phyloP scores from a whole-genome alignment of 2,888 invertebrate species.

The Cephalotes varians region DNA sequence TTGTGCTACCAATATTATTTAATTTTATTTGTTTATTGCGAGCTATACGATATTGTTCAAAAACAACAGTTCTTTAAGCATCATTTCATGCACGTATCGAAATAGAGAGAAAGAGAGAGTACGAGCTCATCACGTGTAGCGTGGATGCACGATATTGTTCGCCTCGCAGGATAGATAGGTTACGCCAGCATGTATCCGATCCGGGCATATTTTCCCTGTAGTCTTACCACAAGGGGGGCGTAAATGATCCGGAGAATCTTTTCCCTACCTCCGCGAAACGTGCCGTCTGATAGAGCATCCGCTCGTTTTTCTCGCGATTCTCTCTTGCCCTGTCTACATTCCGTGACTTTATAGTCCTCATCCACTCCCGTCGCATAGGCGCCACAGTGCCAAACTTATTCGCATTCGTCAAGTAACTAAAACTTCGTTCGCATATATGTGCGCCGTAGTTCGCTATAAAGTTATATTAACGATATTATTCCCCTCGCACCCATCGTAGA shows the following conservation, averaged over 20 bases:
- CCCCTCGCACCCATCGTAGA: neutral
- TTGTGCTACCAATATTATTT: constrained; percentile 17
- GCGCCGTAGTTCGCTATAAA: constrained; percentile 3
- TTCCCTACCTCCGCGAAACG: constrained; percentile 49
- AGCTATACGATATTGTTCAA: constrained; percentile 41
- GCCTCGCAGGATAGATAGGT: constrained; percentile 79
- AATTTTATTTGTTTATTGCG: constrained; percentile 37
- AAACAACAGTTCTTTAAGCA: constrained; percentile 61
- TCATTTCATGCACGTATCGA: constrained; percentile 43
- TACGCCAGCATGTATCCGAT: constrained; percentile 78
- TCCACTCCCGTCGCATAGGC: constrained; percentile 38
- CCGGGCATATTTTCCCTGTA: constrained; percentile 71
- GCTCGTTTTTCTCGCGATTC: constrained; percentile 47
- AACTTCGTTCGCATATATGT: constrained; percentile 28
- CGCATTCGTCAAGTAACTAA: constrained; percentile 42
- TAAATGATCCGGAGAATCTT: constrained; percentile 67
- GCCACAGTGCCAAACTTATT: constrained; percentile 32
- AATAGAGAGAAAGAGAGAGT: constrained; percentile 12
- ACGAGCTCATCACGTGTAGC: constrained; percentile 61
- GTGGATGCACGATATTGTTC: constrained; percentile 75
- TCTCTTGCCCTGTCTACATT: constrained; percentile 27
- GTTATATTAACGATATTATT: constrained; percentile 51
- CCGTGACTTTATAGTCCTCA: constrained; percentile 47
- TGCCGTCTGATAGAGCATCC: constrained; percentile 50
- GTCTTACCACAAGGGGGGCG: constrained; percentile 61